Evolutionary conservation across 1,140 invertebrate species (phyloP), one percentile per base, ranked within the genome.

Genomic region (Aphelenchoides avenae): DNA sequence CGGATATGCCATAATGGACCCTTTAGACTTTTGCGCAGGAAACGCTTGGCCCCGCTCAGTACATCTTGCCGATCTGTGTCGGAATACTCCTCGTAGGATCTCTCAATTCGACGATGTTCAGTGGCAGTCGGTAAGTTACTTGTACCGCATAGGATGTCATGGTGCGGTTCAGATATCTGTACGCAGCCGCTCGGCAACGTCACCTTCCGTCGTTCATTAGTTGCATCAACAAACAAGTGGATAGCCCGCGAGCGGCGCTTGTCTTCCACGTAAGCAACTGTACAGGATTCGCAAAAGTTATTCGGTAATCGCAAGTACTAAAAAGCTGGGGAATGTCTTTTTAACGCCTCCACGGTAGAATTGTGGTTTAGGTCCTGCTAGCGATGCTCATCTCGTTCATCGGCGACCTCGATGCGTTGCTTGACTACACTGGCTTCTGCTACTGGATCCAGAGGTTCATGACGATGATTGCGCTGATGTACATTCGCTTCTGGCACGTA

Each of bases 31-130:
- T 73, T 57, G 71, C 66, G 1, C 54, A 68, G 42, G 46, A 44
- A 15, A 59, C 70, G 0, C 51, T 76, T 1, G 71, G 71, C 7
- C 39, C 48, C 26, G 61, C 63, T 30, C 37, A 48, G 9, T 76
- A 73, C 47, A 46, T 51, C 0, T 73, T 74, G 39, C 71, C 71
- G 5, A 59, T 76, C 20, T 52, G 75, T 51, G 61, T 75, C 34
- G 59, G 63, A 39, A 49, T 75, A 40, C 31, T 75, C 4, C 43
- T 75, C 9, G 61, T 75, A 27, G 72, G 72, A 40, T 67, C 66
- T 3, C 43, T 75, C 9, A 76, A 75, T 43, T 62, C 74, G 13
- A 73, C 68, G 15, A 54, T 73, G 13, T 73, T 73, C 42, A 52
- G 47, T 15, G 70, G 61, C 2, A 70, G 66, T 18, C 64, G 68